These are phyloP conservation scores for Ichneumoninae sp. DNA, from an alignment of 2,888 invertebrate genomes.

Conservation along the genomic window DNA sequence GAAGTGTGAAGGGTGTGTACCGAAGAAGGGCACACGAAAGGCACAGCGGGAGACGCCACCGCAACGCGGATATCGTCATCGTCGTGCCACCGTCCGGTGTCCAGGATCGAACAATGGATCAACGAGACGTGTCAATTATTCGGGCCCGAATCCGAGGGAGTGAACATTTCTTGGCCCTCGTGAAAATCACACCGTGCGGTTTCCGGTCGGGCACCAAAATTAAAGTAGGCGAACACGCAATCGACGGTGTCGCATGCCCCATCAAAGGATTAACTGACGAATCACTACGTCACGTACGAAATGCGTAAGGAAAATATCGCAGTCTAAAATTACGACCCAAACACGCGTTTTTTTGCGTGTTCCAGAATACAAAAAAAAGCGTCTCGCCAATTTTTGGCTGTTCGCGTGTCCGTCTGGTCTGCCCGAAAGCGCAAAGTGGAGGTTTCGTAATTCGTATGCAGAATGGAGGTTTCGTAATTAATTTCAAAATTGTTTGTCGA, in stretches of 20 bases:
- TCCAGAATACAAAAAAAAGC: too few species aligned
- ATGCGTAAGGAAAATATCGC: background rate
- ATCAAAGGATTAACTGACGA: background rate
- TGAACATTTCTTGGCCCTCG: constrained; percentile 12
- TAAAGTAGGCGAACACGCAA: background rate
- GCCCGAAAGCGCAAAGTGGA: too few species aligned
- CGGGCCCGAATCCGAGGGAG: constrained; percentile 53
- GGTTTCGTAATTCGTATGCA: too few species aligned
- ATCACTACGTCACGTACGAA: background rate
- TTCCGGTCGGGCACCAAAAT: background rate
- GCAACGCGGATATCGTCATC: constrained; percentile 26
- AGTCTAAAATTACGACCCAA: background rate
- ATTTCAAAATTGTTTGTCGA: too few species aligned
- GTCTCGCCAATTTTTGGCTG: too few species aligned
- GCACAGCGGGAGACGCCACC: constrained; percentile 41
- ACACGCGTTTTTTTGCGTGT: too few species aligned
- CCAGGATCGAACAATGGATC: constrained; percentile 30
- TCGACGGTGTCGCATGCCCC: background rate
- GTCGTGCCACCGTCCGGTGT: constrained; percentile 14
- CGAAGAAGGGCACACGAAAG: constrained; percentile 17
- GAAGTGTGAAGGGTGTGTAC: constrained; percentile 7
- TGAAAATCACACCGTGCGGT: constrained; percentile 21
- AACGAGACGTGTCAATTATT: constrained; percentile 75
- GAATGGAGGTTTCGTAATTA: too few species aligned
- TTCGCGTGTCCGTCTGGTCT: background rate